Evolutionary conservation across 2,797 vertebrate species (phyloP), one percentile per base, ranked within the genome.

Genomic region (Gadopsis bispinosus): DNA sequence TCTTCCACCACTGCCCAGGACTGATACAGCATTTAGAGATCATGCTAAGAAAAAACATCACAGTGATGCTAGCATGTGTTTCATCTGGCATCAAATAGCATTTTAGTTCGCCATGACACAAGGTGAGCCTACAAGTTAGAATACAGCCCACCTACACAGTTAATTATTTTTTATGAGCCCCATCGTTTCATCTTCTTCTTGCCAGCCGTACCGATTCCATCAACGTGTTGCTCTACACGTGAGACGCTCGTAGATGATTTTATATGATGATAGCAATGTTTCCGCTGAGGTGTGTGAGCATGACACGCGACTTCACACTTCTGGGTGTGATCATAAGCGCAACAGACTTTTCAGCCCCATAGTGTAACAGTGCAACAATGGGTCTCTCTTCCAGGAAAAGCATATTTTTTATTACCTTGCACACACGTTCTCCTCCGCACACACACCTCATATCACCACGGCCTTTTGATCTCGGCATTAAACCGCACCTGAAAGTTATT

Each of bases 171-270:
- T 62, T 35, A 63, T 48, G 39, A 22, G 33, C 22, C 8, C 7
- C 41, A 35, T 73, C 33, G 45, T 41, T 75, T 48, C 45, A 11
- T 70, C 39, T 55, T 54, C 29, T 33, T 71, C 37, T 67, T 68
- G 17, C 58, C 51, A 63, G 65, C 43, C 69, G 64, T 45, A 29
- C 64, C 26, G 7, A 51, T 56, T 69, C 50, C 22, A 73, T 37
- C 33, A 13, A 5, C 11, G 7, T 58, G 35, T 59, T 19, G 19
- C 26, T 56, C 35, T 11, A 13, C 48, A 60, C 16, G 11, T 10
- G 43, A 45, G 29, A 41, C 50, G 17, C 41, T 51, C 17, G 17
- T 20, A 60, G 22, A 45, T 60, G 35, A 65, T 77, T 26, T 26
- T 14, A 26, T 11, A 20, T 20, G 33, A 33, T 4, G 6, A 53